Evolutionary conservation across 2,797 vertebrate species (phyloP).

Genomic region (Rhadinocentrus ornatus): DNA sequence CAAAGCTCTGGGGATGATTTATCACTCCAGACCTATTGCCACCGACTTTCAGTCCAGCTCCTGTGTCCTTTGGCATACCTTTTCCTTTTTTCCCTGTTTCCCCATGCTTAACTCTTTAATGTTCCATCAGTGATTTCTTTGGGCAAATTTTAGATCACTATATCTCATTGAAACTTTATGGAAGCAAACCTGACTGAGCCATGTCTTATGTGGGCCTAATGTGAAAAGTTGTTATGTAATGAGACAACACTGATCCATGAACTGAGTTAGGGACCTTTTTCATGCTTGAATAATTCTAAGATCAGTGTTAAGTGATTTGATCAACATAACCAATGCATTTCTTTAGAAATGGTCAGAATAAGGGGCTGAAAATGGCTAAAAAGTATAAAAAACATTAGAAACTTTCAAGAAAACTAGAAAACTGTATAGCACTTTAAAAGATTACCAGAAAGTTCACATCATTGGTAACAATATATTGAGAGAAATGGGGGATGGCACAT

Average conservation of each 20-base stretch:
- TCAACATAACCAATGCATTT: not conserved
- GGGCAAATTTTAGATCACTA: too few relatives aligned
- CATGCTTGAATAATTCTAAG: not conserved
- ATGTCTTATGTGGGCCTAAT: too few relatives aligned
- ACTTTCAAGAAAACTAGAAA: not conserved
- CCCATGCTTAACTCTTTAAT: too few relatives aligned
- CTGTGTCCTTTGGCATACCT: not conserved
- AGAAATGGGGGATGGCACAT: not conserved
- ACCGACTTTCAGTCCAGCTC: not conserved
- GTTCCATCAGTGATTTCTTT: too few relatives aligned
- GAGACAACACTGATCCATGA: too few relatives aligned
- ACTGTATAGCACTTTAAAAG: not conserved
- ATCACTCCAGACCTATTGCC: not conserved
- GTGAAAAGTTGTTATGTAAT: too few relatives aligned
- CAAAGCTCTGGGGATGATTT: not conserved
- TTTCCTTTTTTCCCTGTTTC: not conserved
- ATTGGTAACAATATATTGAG: not conserved
- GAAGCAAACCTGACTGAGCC: too few relatives aligned
- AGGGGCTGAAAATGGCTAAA: not conserved
- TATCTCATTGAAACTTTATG: too few relatives aligned
- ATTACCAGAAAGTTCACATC: not conserved
- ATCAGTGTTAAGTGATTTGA: not conserved
- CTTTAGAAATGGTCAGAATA: too few relatives aligned
- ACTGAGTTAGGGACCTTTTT: too few relatives aligned
- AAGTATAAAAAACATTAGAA: not conserved